A percentile compares a stretch with the other conserved stretches of the same genome.
Evolutionary conservation across 2,888 invertebrate species (phyloP).

Genomic region (Andrena camellia): DNA sequence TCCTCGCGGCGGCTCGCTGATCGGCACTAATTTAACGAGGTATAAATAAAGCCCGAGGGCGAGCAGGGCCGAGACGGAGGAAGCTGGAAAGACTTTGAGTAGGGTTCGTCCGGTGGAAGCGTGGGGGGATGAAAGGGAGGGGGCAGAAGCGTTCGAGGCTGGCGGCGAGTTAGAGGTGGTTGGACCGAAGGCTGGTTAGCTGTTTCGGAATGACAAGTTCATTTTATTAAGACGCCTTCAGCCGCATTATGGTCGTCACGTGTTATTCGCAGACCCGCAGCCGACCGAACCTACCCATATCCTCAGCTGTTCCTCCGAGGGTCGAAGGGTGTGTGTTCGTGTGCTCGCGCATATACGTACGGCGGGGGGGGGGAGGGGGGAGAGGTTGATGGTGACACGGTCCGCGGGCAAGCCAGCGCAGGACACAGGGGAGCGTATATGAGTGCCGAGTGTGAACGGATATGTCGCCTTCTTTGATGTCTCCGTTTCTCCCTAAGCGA

Average conservation of each 20-base stretch:
- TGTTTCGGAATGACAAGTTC: slow-evolving; percentile 82
- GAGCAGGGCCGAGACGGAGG: slow-evolving; percentile 54
- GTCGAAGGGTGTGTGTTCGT: slow-evolving; percentile 40
- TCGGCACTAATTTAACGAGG: slow-evolving; percentile 82
- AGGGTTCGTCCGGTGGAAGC: slow-evolving; percentile 60
- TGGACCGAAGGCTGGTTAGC: slow-evolving; percentile 75
- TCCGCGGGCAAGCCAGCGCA: slow-evolving; percentile 62
- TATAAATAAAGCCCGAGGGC: slow-evolving; percentile 78
- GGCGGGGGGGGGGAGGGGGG: background rate
- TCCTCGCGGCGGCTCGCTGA: slow-evolving; percentile 76
- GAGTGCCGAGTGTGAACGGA: slow-evolving; percentile 83
- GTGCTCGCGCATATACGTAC: slow-evolving; percentile 39
- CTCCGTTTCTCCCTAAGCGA: slow-evolving; percentile 63
- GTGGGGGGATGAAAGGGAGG: slow-evolving; percentile 34
- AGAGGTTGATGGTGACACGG: slow-evolving; percentile 51
- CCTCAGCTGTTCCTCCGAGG: slow-evolving; percentile 47
- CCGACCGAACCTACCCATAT: slow-evolving; percentile 68
- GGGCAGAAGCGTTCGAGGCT: slow-evolving; percentile 60
- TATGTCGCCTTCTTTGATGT: slow-evolving; percentile 84
- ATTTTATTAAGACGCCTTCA: slow-evolving; percentile 82
- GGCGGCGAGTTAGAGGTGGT: slow-evolving; percentile 70
- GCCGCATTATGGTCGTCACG: slow-evolving; percentile 78
- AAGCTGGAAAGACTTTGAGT: slow-evolving; percentile 70
- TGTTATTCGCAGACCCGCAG: slow-evolving; percentile 76
- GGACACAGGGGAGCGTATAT: slow-evolving; percentile 67